phyloP scores from a whole-genome alignment of 2,797 vertebrate species.

The Miichthys miiuy region DNA sequence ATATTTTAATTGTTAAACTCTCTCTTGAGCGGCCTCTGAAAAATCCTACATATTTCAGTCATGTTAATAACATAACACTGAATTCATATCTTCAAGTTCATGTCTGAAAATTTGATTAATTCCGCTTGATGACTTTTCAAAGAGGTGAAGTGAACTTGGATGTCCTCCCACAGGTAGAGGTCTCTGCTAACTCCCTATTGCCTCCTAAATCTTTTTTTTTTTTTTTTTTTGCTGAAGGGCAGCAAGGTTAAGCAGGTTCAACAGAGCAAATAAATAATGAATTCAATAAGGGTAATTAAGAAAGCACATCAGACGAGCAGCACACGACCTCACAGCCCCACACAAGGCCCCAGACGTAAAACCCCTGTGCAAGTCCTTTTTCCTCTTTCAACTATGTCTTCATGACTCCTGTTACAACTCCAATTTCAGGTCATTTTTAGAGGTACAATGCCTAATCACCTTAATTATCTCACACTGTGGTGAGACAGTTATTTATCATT shows the following conservation, averaged over 20 bases:
- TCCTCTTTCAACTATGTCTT: slow-evolving; percentile 45
- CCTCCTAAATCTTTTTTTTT: slow-evolving; percentile 68
- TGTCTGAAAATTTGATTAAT: slow-evolving; percentile 52
- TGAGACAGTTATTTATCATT: slow-evolving; percentile 21
- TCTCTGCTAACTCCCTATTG: slow-evolving; percentile 62
- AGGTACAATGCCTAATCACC: slow-evolving; percentile 10
- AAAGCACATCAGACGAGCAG: slow-evolving; percentile 74
- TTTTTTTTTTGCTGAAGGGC: slow-evolving; percentile 66
- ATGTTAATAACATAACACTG: neutral
- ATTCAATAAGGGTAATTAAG: slow-evolving; percentile 84
- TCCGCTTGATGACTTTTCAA: slow-evolving; percentile 65
- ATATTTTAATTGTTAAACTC: slow-evolving; percentile 1
- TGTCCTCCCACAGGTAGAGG: slow-evolving; percentile 58
- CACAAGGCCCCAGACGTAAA: slow-evolving; percentile 40
- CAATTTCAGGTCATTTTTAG: slow-evolving; percentile 20
- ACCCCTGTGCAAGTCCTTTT: slow-evolving; percentile 37
- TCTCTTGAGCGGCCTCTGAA: neutral
- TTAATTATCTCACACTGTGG: slow-evolving; percentile 14
- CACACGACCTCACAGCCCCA: slow-evolving; percentile 52
- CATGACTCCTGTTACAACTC: slow-evolving; percentile 8
- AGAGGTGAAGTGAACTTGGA: slow-evolving; percentile 66
- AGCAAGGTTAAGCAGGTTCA: slow-evolving; percentile 82
- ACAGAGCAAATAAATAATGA: slow-evolving; percentile 83
- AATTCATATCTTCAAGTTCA: slow-evolving; percentile 21
- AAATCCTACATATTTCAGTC: slow-evolving; percentile 22